Evolutionary conservation across 1,140 invertebrate species (phyloP), one percentile per base, ranked within the genome.

Genomic region (Drosophila ogumai): DNA sequence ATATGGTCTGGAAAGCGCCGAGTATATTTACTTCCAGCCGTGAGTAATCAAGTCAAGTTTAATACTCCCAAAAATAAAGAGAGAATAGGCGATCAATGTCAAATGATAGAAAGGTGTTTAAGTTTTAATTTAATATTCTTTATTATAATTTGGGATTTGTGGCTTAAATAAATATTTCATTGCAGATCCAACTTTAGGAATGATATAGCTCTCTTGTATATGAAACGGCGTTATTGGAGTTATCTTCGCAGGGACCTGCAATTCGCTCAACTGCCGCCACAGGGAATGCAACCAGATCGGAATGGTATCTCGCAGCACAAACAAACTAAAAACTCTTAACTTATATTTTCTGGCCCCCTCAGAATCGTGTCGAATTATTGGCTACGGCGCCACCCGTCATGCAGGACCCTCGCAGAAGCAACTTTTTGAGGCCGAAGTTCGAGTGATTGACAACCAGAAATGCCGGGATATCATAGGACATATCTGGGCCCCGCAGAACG

Each of bases 11-110:
- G 64, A 92, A 19, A 74, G 78, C 38, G 81, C 71, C 8, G 78
- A 92, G 57, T 90, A 79, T 72, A 91, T 92, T 47, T 91, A 88
- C 57, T 92, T 92, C 66, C 86, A 91, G 55, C 91, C 91, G 86
- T 91, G 58, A 71, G 88, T 79, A 46, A 28, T 38, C 52, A 58
- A 57, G 75, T 78, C 49, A 78, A 71, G 74, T 66, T 84, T 60
- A 68, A 60, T 57, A 75, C 34, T 66, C 72, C 40, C 34, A 19
- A 22, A 47, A 31, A n/a, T 3, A 12, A 9, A 54, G 32, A 44
- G 61, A 54, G 5, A 58, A 19, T 49, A 22, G 3, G 5, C n/a
- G 15, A 61, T 32, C 25, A 63, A 63, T 49, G 43, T 17, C 17
- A 34, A 38, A 28, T 32, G 6, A 7, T 34, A 10, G 6, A 46